These are phyloP conservation scores for Callyntrura sp. DNA, from an alignment of 2,888 invertebrate species.

Conservation along the genomic window DNA sequence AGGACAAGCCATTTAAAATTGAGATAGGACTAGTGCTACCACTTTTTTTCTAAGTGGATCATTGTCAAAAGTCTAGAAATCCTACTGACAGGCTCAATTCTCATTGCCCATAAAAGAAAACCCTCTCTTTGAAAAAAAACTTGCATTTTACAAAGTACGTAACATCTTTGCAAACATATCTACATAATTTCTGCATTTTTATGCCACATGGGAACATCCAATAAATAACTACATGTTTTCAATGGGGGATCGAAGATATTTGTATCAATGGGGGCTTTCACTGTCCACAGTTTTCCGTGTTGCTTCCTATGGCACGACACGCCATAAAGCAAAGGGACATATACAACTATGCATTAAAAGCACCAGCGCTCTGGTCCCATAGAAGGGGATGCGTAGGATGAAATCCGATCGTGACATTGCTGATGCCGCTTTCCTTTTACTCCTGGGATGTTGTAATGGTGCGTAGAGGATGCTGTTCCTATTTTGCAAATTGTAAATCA, in stretches of 20 bases:
- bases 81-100: background rate
- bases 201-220: background rate
- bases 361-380: too few species aligned
- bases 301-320: too few species aligned
- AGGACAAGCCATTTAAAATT: slow-evolving; percentile 29
- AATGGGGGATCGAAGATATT: too few species aligned
- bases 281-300: background rate
- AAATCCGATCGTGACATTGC: too few species aligned
- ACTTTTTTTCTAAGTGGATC: slow-evolving; percentile 13
- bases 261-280: background rate
- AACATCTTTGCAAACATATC: background rate
- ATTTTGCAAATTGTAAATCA: too few species aligned
- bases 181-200: slow-evolving; percentile 40
- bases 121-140: background rate
- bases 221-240: too few species aligned
- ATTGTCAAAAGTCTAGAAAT: background rate
- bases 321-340: too few species aligned
- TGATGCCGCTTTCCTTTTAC: too few species aligned
- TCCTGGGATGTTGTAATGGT: too few species aligned
- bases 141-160: background rate
- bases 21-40: slow-evolving; percentile 13
- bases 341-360: too few species aligned
- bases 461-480: too few species aligned
- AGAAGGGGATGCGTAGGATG: too few species aligned
- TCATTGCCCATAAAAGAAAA: background rate